Base-by-base conservation (phyloP, 2,888 invertebrate species). In the Melipona bicolor region DNA sequence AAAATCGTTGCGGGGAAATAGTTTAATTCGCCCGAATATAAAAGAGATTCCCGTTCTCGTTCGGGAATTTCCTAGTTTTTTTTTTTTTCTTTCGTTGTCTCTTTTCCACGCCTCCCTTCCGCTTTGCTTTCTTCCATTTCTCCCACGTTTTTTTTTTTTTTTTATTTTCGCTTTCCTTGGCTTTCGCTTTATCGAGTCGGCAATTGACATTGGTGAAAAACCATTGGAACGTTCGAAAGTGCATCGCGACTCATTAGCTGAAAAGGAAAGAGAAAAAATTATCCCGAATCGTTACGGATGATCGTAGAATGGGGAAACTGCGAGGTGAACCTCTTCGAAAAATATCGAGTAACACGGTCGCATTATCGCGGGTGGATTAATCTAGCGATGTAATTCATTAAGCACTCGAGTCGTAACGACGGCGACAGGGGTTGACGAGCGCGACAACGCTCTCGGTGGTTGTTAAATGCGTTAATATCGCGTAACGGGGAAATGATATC, bases 21-120 rank as follows among this genome's bases (percentile, higher is more conserved):
- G 49, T 65, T 75, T 43, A 76, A 75, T 81, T 71, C 82, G 61
- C 19, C 19, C 27, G 67, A 76, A 75, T 75, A 81, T 67, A 67
- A 83, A 83, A 76, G 52, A 75, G 82, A 49, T 56, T 71, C 36
- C 36, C 61, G 75, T 56, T 81, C n/a, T n/a, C 71, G 61, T 61
- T 71, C 36, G 27, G 27, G 27, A 27, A 72, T 72, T 78, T 67
- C n/a, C 56, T 78, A 49, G 24, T 62, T 72, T 62, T 72, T n/a
- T n/a, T n/a, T n/a, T n/a, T n/a, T 59, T 77, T 32, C 64, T n/a
- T 24, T 49, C 32, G 19, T 62, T 32, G 11, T 32, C 24, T 59
- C 52, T 71, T 54, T 56, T 49, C 11, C 13, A 32, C 32, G 9
- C 36, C 36, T 36, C 6, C 36, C 36, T 1, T 6, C 32, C 19